A percentile compares a stretch with the other conserved stretches of the same genome.
phyloP scores from a whole-genome alignment of 2,888 invertebrate species.

The Thelaira solivaga region DNA sequence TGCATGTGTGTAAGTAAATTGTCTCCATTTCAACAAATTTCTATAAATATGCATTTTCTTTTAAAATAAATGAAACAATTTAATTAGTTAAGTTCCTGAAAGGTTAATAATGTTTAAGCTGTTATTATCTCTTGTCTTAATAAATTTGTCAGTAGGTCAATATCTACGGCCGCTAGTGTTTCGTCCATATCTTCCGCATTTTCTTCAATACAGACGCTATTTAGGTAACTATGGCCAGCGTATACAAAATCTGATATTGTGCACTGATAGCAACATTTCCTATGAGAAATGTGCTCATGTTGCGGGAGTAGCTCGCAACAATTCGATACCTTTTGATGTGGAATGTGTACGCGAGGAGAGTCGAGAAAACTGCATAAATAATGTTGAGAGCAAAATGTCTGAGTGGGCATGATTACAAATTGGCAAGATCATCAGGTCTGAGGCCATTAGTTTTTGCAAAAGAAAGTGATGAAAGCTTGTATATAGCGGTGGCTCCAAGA shows the following conservation, averaged over 20 bases:
- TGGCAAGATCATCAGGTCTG: slow-evolving; percentile 50
- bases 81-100: too few relatives aligned
- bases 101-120: slow-evolving; percentile 16
- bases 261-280: slow-evolving; percentile 43
- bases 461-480: slow-evolving; percentile 52
- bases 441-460: slow-evolving; percentile 60
- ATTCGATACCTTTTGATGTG: slow-evolving; percentile 50
- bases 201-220: background rate
- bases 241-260: slow-evolving; percentile 31
- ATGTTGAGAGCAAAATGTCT: slow-evolving; percentile 25
- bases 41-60: slow-evolving; percentile 37
- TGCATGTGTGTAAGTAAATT: too few relatives aligned
- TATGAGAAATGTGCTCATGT: slow-evolving; percentile 58
- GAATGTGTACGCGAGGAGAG: slow-evolving; percentile 49
- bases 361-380: slow-evolving; percentile 47
- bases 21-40: background rate
- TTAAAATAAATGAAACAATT: background rate
- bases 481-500: slow-evolving; percentile 62
- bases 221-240: background rate
- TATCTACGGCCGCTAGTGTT: background rate
- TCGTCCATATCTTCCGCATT: background rate
- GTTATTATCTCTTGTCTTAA: slow-evolving; percentile 11
- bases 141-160: slow-evolving; percentile 2
- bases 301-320: slow-evolving; percentile 35
- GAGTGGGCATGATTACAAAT: slow-evolving; percentile 57